Percentiles rank a stretch among this genome's conserved stretches.
Conservation (phyloP, 2,888 invertebrate species). For the Caenorhabditis sp. region DNA sequence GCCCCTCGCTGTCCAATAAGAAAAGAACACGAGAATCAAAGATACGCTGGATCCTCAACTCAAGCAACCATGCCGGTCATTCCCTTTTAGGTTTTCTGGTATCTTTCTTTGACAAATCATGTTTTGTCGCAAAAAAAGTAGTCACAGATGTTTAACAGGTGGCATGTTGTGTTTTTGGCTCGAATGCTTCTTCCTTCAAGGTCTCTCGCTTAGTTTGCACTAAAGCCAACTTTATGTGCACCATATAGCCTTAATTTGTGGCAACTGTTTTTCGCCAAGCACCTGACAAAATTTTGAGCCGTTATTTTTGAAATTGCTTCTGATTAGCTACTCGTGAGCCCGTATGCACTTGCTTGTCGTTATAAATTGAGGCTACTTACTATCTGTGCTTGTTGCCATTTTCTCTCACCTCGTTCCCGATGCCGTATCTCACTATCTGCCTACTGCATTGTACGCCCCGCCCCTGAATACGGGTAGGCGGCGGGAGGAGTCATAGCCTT, state of each 20-base stretch:
- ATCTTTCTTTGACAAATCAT: conserved; percentile 4
- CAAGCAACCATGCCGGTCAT: conserved; percentile 55
- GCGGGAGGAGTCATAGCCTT: conserved; percentile 60
- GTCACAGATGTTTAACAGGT: background rate
- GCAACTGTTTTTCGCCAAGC: background rate
- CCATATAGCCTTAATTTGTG: background rate
- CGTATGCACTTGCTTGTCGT: conserved; percentile 27
- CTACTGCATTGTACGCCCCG: conserved; percentile 56
- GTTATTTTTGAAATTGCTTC: background rate
- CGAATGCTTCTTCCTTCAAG: background rate
- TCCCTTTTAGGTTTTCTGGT: conserved; percentile 13
- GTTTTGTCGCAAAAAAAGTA: background rate
- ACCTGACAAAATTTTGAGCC: background rate
- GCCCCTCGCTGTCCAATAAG: conserved; percentile 51
- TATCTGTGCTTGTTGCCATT: conserved; percentile 40
- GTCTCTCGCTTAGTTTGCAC: background rate
- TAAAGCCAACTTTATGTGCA: background rate
- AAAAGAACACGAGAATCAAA: conserved; percentile 57
- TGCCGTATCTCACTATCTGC: conserved; percentile 48
- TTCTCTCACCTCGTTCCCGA: conserved; percentile 38
- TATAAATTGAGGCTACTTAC: conserved; percentile 32
- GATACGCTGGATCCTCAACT: conserved; percentile 60
- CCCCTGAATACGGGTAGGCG: conserved; percentile 56
- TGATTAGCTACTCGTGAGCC: conserved; percentile 4
- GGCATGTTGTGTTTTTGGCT: too few relatives aligned